A percentile compares a stretch with the other conserved stretches of the same genome.
Evolutionary conservation across 2,888 invertebrate species (phyloP).

Genomic region (Nymphalis urticae): DNA sequence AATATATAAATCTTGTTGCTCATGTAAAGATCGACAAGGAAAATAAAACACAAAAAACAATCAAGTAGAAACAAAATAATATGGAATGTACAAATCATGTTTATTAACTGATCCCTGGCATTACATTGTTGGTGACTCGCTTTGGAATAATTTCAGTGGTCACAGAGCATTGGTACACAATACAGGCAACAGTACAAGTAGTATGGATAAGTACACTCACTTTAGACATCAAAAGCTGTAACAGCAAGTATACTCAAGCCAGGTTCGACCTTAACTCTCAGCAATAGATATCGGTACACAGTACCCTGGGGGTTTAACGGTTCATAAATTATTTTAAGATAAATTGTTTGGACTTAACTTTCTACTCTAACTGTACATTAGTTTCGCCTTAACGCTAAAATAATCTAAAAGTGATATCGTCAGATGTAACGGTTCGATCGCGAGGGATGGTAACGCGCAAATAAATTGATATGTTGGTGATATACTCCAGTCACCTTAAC

Average conservation of each 20-base stretch:
- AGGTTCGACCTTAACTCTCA: constrained; percentile 66
- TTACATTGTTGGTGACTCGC: constrained; percentile 78
- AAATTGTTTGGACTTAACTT: constrained; percentile 80
- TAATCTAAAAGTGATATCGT: constrained; percentile 80
- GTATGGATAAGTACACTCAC: constrained; percentile 66
- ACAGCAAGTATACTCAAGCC: constrained; percentile 67
- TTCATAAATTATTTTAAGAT: constrained; percentile 75
- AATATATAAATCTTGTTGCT: constrained; percentile 56
- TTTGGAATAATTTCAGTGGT: constrained; percentile 56
- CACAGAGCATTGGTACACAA: constrained; percentile 54
- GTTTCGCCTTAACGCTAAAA: constrained; percentile 83
- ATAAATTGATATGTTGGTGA: constrained; percentile 73
- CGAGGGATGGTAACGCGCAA: constrained; percentile 67
- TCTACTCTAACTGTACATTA: constrained; percentile 83
- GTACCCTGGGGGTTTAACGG: constrained; percentile 71
- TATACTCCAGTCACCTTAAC: constrained; percentile 68
- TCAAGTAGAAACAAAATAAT: constrained; percentile 85
- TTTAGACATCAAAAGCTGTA: constrained; percentile 74
- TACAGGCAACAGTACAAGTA: constrained; percentile 54
- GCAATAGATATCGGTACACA: constrained; percentile 67
- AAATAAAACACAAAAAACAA: constrained; percentile 77
- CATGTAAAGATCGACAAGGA: constrained; percentile 63
- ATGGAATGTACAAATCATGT: constrained; percentile 92
- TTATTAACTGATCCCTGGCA: constrained; percentile 85
- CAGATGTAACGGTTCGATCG: constrained; percentile 63